Conservation (phyloP, 1,140 invertebrate species). For the Aphis craccivora region DNA sequence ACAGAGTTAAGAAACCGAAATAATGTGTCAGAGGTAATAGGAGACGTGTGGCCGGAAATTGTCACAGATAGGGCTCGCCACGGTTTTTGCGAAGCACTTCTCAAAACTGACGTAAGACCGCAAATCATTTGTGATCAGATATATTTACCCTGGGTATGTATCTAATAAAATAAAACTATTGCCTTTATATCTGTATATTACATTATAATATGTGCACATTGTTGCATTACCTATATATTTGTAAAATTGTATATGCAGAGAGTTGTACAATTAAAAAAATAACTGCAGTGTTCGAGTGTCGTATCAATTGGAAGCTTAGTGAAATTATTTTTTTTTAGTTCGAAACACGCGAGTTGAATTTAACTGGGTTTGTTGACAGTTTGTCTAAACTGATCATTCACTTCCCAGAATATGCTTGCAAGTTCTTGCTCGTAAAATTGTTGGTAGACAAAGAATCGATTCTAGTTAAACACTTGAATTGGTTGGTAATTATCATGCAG, state of each 20-base stretch:
- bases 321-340: slow-evolving; percentile 5
- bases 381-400: slow-evolving; percentile 36
- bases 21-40: not conserved
- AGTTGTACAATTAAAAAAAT: not conserved
- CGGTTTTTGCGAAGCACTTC: slow-evolving; percentile 19
- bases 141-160: slow-evolving; percentile 28
- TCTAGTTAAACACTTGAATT: slow-evolving; percentile 39
- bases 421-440: slow-evolving; percentile 13
- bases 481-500: slow-evolving; percentile 19
- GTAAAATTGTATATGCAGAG: too few relatives aligned
- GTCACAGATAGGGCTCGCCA: not conserved
- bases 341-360: not conserved
- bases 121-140: not conserved
- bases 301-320: not conserved
- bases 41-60: slow-evolving; percentile 32
- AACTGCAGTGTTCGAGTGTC: not conserved
- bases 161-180: not conserved
- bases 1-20: not conserved
- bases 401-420: slow-evolving; percentile 40
- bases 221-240: not conserved
- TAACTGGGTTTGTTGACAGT: slow-evolving; percentile 18
- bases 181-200: not conserved
- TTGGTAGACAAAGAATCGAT: slow-evolving; percentile 21
- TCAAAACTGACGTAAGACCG: not conserved
- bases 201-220: not conserved